Percentiles rank a stretch among this genome's conserved stretches.
These are phyloP conservation scores for Ostrea denselamellosa DNA, from an alignment of 1,140 invertebrate species.

Conservation along the genomic window DNA sequence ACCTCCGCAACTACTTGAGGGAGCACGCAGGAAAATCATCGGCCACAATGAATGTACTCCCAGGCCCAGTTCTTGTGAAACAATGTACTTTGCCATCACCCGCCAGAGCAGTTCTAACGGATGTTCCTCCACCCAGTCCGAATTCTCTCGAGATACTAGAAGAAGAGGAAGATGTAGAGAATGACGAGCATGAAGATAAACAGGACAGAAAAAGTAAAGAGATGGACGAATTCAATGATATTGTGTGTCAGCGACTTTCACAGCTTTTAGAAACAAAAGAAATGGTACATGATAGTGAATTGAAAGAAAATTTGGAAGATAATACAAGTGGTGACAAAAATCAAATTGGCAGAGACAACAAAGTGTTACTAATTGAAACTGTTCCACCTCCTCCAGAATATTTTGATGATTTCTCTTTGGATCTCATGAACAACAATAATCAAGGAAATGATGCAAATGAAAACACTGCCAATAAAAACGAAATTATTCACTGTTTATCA, in stretches of 20 bases:
- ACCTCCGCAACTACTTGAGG: slow-evolving; percentile 23
- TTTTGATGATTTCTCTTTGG: slow-evolving; percentile 18
- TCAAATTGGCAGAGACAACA: neutral
- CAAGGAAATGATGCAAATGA: neutral
- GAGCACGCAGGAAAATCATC: slow-evolving; percentile 34
- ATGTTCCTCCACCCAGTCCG: slow-evolving; percentile 26
- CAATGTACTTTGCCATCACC: neutral
- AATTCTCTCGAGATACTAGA: slow-evolving; percentile 24
- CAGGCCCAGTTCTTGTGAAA: slow-evolving; percentile 38
- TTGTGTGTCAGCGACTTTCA: slow-evolving; percentile 34
- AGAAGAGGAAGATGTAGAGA: slow-evolving; percentile 19
- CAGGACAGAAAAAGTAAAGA: slow-evolving; percentile 38
- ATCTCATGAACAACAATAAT: slow-evolving; percentile 15
- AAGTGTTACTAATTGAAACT: neutral
- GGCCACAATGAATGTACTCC: slow-evolving; percentile 40
- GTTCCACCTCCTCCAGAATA: slow-evolving; percentile 19
- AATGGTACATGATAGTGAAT: neutral
- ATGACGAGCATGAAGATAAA: neutral
- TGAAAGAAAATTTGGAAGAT: neutral
- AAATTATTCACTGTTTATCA: neutral
- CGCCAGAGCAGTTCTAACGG: slow-evolving; percentile 26
- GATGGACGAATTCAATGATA: slow-evolving; percentile 20
- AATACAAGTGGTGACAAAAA: neutral
- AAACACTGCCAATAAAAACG: neutral
- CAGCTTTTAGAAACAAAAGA: slow-evolving; percentile 24